These are phyloP conservation scores for Plotosus lineatus DNA, from an alignment of 2,113 vertebrate species.

Conservation along the genomic window DNA sequence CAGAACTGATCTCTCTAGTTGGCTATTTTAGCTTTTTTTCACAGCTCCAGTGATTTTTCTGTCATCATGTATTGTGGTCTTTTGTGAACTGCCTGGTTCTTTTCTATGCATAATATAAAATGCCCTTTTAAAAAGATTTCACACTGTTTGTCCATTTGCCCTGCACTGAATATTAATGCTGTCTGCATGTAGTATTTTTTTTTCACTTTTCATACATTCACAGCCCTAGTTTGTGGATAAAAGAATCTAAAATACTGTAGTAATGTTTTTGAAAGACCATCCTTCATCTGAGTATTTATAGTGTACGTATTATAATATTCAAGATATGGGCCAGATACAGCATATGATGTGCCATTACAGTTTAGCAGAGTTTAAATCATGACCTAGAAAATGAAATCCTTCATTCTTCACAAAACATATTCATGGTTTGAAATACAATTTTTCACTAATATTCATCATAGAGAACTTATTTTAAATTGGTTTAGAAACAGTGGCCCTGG, in stretches of 20 bases:
- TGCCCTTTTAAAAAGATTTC: neutral
- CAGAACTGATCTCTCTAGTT: neutral
- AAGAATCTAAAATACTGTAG: neutral
- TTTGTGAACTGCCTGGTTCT: neutral
- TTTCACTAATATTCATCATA: neutral
- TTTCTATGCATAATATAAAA: neutral
- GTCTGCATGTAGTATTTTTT: neutral
- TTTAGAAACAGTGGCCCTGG: too few species aligned
- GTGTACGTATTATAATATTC: too few species aligned
- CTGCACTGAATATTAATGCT: neutral
- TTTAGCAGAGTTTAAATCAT: neutral
- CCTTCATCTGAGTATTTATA: neutral
- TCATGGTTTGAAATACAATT: neutral
- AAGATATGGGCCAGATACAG: neutral
- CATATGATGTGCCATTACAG: neutral
- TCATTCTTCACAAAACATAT: neutral
- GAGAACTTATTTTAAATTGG: neutral
- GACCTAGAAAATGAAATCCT: neutral
- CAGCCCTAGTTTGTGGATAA: neutral
- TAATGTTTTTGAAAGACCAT: neutral
- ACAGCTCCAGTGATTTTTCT: neutral
- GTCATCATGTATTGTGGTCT: constrained; percentile 4
- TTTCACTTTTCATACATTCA: neutral
- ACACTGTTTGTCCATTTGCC: neutral
- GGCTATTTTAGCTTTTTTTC: constrained; percentile 17